phyloP scores from a whole-genome alignment of 2,888 invertebrate species.

The Andrena minutula region DNA sequence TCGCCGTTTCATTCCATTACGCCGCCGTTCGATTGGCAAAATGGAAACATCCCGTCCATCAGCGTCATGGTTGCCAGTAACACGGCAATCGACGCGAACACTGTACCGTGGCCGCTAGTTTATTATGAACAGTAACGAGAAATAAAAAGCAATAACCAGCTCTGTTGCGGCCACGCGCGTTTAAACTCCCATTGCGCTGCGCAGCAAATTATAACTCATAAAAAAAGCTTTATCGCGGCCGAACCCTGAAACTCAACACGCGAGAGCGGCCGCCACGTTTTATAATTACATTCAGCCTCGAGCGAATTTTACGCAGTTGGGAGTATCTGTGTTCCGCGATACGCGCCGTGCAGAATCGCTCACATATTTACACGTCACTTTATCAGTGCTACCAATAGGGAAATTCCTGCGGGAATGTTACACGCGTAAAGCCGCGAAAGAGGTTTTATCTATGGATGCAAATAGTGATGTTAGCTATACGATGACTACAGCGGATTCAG shows the following conservation, averaged over 20 bases:
- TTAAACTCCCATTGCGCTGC: not conserved
- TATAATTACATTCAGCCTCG: slow-evolving; percentile 51
- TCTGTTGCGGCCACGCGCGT: not conserved
- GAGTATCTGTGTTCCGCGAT: slow-evolving; percentile 19
- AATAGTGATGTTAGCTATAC: not conserved
- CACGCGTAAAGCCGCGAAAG: slow-evolving; percentile 40
- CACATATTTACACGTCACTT: slow-evolving; percentile 69
- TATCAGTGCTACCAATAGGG: slow-evolving; percentile 60
- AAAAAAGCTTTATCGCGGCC: slow-evolving; percentile 12
- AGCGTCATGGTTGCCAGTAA: not conserved
- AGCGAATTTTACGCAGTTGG: slow-evolving; percentile 7
- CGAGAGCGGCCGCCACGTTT: slow-evolving; percentile 26
- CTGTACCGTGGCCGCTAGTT: not conserved
- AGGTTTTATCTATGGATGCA: slow-evolving; percentile 23
- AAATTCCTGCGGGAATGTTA: slow-evolving; percentile 52
- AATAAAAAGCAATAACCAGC: not conserved
- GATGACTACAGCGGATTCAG: too few relatives aligned
- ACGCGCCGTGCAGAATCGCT: slow-evolving; percentile 62
- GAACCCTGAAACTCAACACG: slow-evolving; percentile 3
- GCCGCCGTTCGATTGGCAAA: slow-evolving; percentile 6
- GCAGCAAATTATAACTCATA: slow-evolving; percentile 23
- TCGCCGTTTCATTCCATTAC: slow-evolving; percentile 16
- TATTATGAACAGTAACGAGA: not conserved
- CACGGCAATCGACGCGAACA: not conserved
- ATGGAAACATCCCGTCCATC: not conserved